Conservation (phyloP, 92 coral and sea anemone genomes). For the Epizoanthus ramosus region DNA sequence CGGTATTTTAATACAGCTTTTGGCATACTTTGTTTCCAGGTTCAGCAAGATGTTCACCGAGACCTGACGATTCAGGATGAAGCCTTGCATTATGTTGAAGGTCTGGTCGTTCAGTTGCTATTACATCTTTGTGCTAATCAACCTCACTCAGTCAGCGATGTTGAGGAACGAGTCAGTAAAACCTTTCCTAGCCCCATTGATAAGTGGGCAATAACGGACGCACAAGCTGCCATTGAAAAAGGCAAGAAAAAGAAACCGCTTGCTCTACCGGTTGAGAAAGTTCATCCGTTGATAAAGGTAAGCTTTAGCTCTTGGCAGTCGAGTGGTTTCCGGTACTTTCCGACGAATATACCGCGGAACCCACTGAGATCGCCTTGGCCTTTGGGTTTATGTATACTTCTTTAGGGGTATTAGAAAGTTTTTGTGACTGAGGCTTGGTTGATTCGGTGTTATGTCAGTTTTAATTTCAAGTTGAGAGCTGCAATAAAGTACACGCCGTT, state of each 20-base stretch:
- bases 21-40: conserved; percentile 68
- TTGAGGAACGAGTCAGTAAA: conserved; percentile 89
- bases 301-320: conserved; percentile 14
- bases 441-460: conserved; percentile 7
- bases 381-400: background rate
- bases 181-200: conserved; percentile 97
- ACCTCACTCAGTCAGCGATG: conserved; percentile 85
- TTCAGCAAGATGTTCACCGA: conserved; percentile 92
- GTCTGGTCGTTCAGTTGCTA: conserved; percentile 84
- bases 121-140: conserved; percentile 86
- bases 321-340: conserved; percentile 47
- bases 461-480: conserved; percentile 26
- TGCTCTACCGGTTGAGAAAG: conserved; percentile 91
- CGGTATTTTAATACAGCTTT: conserved; percentile 14
- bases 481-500: conserved; percentile 1
- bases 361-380: background rate
- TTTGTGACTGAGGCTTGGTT: background rate
- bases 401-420: background rate
- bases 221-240: conserved; percentile 87
- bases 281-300: conserved; percentile 91
- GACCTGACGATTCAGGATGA: conserved; percentile 87
- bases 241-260: conserved; percentile 88
- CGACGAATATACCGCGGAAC: conserved; percentile 16
- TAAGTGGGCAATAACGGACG: conserved; percentile 95
- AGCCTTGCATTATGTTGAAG: conserved; percentile 93